phyloP scores from a whole-genome alignment of 2,113 vertebrate genomes.

The Zosterops japonicus region DNA sequence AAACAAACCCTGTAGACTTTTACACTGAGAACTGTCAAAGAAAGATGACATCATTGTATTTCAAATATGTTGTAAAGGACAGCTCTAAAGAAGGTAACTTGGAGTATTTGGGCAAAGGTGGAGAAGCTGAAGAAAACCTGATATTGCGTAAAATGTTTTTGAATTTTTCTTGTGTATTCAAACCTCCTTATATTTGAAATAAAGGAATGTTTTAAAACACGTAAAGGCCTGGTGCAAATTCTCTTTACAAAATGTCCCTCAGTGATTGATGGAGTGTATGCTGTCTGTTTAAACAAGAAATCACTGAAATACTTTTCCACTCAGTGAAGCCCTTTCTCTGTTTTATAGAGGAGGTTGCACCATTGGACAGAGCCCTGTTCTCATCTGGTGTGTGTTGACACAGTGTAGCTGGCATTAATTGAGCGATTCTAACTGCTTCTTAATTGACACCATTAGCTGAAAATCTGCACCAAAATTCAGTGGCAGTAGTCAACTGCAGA shows the following conservation, averaged over 20 bases:
- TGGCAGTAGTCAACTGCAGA: neutral
- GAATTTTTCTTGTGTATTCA: neutral
- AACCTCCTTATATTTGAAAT: neutral
- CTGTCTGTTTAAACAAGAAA: neutral
- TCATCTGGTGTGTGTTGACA: neutral
- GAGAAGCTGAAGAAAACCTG: neutral
- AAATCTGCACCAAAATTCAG: conserved; percentile 6
- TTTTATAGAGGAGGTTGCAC: neutral
- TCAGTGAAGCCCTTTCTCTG: neutral
- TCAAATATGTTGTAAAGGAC: neutral
- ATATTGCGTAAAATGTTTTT: neutral
- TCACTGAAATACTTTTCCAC: neutral
- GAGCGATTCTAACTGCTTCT: neutral
- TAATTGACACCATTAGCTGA: neutral
- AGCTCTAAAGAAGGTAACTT: neutral
- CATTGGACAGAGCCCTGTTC: neutral
- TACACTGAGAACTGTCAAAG: neutral
- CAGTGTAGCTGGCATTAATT: conserved; percentile 10
- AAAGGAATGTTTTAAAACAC: neutral
- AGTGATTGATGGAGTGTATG: neutral
- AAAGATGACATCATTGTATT: neutral
- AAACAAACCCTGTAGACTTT: neutral
- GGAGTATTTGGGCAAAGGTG: neutral
- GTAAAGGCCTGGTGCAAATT: neutral
- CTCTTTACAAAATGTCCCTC: neutral